Conservation (phyloP, 2,797 vertebrate species). For the Thripadectes ignobilis region DNA sequence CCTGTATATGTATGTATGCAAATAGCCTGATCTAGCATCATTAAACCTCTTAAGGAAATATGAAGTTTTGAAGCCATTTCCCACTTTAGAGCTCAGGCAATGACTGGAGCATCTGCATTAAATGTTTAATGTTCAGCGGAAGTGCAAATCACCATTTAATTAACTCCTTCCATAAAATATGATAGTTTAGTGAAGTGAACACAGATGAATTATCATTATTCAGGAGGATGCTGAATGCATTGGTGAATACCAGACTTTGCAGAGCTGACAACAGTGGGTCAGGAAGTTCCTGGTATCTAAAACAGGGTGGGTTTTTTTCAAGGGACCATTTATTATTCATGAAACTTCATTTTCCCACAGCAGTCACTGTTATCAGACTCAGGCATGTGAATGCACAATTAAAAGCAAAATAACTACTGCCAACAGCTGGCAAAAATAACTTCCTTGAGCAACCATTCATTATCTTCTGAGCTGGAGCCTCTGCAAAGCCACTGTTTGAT, state of each 20-base stretch:
- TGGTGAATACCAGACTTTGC: background rate
- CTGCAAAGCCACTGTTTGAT: background rate
- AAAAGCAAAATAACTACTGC: constrained; percentile 34
- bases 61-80: constrained; percentile 65
- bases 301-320: background rate
- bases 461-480: background rate
- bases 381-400: background rate
- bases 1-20: constrained; percentile 63
- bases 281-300: background rate
- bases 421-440: constrained; percentile 29
- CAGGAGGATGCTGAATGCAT: background rate
- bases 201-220: constrained; percentile 63
- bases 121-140: constrained; percentile 68
- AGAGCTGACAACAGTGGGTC: constrained; percentile 23
- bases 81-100: constrained; percentile 56
- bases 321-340: constrained; percentile 4
- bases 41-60: constrained; percentile 71
- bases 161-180: constrained; percentile 72
- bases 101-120: constrained; percentile 69
- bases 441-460: background rate
- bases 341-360: background rate
- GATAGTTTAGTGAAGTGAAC: constrained; percentile 64
- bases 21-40: constrained; percentile 62
- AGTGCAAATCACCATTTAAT: constrained; percentile 72
- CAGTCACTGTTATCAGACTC: constrained; percentile 2